These are phyloP conservation scores for Brachylomia viminalis DNA, from an alignment of 2,888 invertebrate species.

Conservation along the genomic window DNA sequence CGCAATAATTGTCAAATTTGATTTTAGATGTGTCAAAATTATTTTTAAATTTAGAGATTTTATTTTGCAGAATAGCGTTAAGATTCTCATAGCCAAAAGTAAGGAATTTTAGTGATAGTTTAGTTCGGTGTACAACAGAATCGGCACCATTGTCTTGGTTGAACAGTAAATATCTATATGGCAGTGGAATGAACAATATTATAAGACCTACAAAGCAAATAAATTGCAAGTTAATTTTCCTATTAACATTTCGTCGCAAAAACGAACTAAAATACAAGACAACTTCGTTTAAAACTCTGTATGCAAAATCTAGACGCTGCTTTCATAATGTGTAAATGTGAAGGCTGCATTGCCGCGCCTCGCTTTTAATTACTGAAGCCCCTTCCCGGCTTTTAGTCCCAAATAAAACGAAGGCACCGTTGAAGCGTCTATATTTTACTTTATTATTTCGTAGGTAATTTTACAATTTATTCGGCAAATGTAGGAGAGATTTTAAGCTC, in stretches of 20 bases:
- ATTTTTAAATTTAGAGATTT: no score
- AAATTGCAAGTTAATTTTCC: background rate
- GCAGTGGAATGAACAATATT: no score
- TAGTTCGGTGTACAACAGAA: no score
- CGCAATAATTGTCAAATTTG: no score
- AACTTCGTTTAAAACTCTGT: slow-evolving; percentile 31
- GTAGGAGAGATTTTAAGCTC: background rate
- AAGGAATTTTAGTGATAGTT: no score
- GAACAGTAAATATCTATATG: background rate
- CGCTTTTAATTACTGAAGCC: slow-evolving; percentile 48
- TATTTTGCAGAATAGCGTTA: no score
- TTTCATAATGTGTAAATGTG: slow-evolving; percentile 47
- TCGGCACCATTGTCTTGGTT: no score
- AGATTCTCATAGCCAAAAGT: no score
- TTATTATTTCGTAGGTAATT: slow-evolving; percentile 5
- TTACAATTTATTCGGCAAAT: slow-evolving; percentile 7
- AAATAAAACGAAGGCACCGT: slow-evolving; percentile 26
- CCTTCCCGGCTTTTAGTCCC: slow-evolving; percentile 24
- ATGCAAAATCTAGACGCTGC: slow-evolving; percentile 39
- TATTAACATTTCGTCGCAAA: background rate
- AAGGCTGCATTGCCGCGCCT: slow-evolving; percentile 48
- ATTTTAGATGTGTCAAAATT: no score
- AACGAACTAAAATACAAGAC: slow-evolving; percentile 18
- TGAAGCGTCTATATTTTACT: slow-evolving; percentile 16
- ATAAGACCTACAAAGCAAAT: background rate